Evolutionary conservation across 2,797 vertebrate species (phyloP).

Genomic region (Denticeps clupeoides): DNA sequence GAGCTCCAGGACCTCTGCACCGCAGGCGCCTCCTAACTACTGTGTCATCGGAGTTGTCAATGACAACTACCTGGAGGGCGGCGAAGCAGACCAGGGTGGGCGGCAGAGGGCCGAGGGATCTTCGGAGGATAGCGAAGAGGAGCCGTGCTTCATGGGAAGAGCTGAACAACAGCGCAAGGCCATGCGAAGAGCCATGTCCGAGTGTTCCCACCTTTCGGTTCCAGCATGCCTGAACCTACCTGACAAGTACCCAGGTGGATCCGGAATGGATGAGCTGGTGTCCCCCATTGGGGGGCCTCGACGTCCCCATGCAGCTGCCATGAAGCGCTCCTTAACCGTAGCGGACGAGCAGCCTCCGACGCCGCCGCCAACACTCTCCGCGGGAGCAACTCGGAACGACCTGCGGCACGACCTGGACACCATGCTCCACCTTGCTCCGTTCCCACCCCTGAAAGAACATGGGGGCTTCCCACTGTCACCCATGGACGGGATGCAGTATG

Average conservation of each 20-base stretch:
- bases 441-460: conserved; percentile 31
- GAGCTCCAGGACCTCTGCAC: conserved; percentile 38
- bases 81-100: conserved; percentile 17
- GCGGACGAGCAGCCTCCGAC: conserved; percentile 64
- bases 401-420: conserved; percentile 39
- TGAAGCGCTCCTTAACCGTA: conserved; percentile 78
- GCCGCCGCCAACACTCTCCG: conserved; percentile 46
- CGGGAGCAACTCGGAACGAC: conserved; percentile 44
- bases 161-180: conserved; percentile 76
- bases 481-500: conserved; percentile 57
- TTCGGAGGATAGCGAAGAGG: conserved; percentile 56
- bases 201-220: conserved; percentile 83
- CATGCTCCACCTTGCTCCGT: conserved; percentile 32
- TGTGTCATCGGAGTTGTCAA: conserved; percentile 44
- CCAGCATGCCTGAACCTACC: conserved; percentile 72
- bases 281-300: conserved; percentile 47
- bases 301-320: conserved; percentile 41
- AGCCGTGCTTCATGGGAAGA: conserved; percentile 57
- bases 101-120: conserved; percentile 33
- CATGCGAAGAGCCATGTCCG: conserved; percentile 87
- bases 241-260: conserved; percentile 76
- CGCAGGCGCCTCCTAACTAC: conserved; percentile 51
- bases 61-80: conserved; percentile 37
- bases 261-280: conserved; percentile 33
- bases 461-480: conserved; percentile 39